These are phyloP conservation scores for Amiota communis DNA, from an alignment of 2,888 invertebrate genomes.

Conservation along the genomic window DNA sequence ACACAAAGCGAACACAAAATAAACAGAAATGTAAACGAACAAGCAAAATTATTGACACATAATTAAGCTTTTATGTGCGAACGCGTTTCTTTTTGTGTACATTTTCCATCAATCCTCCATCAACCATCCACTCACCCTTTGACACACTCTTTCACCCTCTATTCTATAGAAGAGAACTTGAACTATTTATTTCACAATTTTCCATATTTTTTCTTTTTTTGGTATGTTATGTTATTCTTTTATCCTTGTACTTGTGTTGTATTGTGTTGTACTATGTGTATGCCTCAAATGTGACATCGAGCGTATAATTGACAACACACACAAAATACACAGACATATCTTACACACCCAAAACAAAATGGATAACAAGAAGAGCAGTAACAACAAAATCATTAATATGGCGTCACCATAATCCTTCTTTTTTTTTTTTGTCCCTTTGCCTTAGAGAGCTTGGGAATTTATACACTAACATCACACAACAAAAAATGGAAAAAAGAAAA, in stretches of 20 bases:
- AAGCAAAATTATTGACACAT: slow-evolving; percentile 52
- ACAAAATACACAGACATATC: no score
- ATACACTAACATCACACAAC: not conserved
- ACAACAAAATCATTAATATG: not conserved
- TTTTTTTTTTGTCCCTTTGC: not conserved
- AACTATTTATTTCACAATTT: not conserved
- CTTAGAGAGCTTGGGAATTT: not conserved
- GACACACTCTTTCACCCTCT: no score
- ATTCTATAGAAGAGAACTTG: no score
- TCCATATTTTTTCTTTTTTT: slow-evolving; percentile 1
- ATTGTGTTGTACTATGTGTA: not conserved
- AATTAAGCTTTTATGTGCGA: slow-evolving; percentile 59
- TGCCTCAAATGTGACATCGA: slow-evolving; percentile 13
- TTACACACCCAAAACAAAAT: not conserved
- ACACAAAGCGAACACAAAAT: slow-evolving; percentile 1
- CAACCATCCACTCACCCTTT: not conserved
- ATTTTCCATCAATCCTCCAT: not conserved
- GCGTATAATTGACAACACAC: slow-evolving; percentile 18
- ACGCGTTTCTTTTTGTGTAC: slow-evolving; percentile 33
- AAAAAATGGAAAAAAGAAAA: slow-evolving; percentile 2
- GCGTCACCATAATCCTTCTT: not conserved
- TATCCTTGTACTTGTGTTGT: not conserved
- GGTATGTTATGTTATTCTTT: not conserved
- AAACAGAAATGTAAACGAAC: slow-evolving; percentile 22
- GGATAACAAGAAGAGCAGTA: not conserved